Percentiles rank a stretch among this genome's conserved stretches.
Conservation (phyloP, 2,113 vertebrate genomes). For the Lepisosteus oculatus region DNA sequence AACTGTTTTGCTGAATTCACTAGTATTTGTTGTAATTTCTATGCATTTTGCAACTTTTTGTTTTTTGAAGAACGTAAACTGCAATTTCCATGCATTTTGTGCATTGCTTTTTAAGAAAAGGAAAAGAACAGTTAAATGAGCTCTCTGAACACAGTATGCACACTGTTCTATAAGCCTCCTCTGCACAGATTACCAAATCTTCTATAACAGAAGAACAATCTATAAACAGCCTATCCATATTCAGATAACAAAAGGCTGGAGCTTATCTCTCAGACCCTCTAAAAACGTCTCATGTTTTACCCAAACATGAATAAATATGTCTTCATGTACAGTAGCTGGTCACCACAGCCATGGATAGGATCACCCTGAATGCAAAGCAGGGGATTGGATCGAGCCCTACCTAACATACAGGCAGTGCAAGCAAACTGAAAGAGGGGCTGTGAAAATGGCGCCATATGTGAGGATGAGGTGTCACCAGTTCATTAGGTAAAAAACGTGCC, state of each 20-base stretch:
- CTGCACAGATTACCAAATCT: slow-evolving; percentile 75
- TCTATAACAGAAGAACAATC: slow-evolving; percentile 43
- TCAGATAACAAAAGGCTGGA: slow-evolving; percentile 70
- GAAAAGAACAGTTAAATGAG: slow-evolving; percentile 29
- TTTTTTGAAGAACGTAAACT: no score
- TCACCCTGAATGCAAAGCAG: slow-evolving; percentile 77
- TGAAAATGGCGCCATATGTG: slow-evolving; percentile 28
- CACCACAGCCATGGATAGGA: slow-evolving; percentile 57
- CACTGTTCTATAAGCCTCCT: slow-evolving; percentile 21
- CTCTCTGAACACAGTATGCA: slow-evolving; percentile 51
- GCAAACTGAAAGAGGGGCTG: slow-evolving; percentile 40
- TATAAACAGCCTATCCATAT: slow-evolving; percentile 67
- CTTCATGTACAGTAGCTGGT: slow-evolving; percentile 67
- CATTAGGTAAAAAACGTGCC: slow-evolving; percentile 33
- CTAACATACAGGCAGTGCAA: slow-evolving; percentile 39
- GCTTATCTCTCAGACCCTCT: slow-evolving; percentile 66
- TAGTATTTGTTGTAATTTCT: no score
- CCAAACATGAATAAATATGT: slow-evolving; percentile 71
- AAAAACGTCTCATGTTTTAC: slow-evolving; percentile 60
- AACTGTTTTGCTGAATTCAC: no score
- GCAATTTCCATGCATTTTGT: no score
- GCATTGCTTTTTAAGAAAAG: no score
- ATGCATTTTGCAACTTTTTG: no score
- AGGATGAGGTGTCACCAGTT: slow-evolving; percentile 27
- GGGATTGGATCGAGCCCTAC: slow-evolving; percentile 60